phyloP scores from a whole-genome alignment of 2,888 invertebrate species.

The Agrotis ipsilon region DNA sequence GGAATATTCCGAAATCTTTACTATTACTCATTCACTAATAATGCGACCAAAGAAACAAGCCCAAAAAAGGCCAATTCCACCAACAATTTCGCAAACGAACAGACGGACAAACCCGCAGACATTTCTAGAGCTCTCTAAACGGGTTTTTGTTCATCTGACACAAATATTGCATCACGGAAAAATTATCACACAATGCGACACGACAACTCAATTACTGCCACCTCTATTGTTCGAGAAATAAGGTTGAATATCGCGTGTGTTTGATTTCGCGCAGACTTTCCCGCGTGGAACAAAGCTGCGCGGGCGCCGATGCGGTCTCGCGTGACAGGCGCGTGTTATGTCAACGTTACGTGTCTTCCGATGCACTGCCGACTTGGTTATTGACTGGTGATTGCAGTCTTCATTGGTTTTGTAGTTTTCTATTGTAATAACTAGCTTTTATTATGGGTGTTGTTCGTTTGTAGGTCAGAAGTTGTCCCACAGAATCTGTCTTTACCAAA shows the following conservation, averaged over 20 bases:
- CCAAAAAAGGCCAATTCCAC: slow-evolving; percentile 8
- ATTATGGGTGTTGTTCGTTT: neutral
- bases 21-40: slow-evolving; percentile 16
- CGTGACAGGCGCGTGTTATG: slow-evolving; percentile 67
- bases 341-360: slow-evolving; percentile 68
- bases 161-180: slow-evolving; percentile 63
- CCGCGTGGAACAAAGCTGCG: slow-evolving; percentile 55
- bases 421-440: neutral
- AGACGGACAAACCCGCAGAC: slow-evolving; percentile 11
- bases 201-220: slow-evolving; percentile 12
- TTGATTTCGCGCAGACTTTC: slow-evolving; percentile 43
- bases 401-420: slow-evolving; percentile 7
- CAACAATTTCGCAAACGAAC: slow-evolving; percentile 42
- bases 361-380: slow-evolving; percentile 49
- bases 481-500: too few relatives aligned
- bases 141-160: slow-evolving; percentile 60
- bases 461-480: neutral
- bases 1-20: too few relatives aligned
- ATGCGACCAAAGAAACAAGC: slow-evolving; percentile 1
- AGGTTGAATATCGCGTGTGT: slow-evolving; percentile 30
- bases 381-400: slow-evolving; percentile 15
- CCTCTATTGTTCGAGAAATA: slow-evolving; percentile 4
- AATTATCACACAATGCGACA: slow-evolving; percentile 58
- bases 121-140: slow-evolving; percentile 44
- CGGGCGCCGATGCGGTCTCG: slow-evolving; percentile 61